Base-by-base conservation (phyloP, 2,888 invertebrate genomes). In the Sarcophaga rosellei region DNA sequence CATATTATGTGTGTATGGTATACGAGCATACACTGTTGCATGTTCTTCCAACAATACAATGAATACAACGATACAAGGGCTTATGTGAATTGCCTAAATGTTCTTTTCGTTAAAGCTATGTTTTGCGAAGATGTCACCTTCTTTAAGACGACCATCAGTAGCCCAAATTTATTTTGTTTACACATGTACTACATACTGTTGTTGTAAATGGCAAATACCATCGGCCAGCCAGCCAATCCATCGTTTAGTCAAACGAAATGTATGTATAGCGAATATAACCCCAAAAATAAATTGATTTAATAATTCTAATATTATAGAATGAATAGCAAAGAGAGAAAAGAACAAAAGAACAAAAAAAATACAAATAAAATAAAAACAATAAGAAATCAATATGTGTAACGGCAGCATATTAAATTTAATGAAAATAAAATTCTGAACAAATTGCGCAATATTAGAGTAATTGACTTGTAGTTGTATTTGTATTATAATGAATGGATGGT, bases 371-470 rank as follows among this genome's bases (percentile, higher is more conserved):
- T 69, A 44, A 45, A 72, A 72, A 61, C 25, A 66, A 45, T 4
- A 44, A 15, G 3, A 25, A 15, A 75, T 10, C 11, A 57, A 45
- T 45, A 44, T 53, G 4, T n/a, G 17, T 35, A 78, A 35, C 47
- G 75, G 74, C 65, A 84, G 65, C 69, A 75, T 78, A 87, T 87
- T 85, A 88, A 80, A 81, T 70, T 85, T 81, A 83, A 87, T 88
- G 82, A 73, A 78, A 87, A 84, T 35, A 47, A 82, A 84, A 85
- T 83, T 73, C 84, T 83, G 84, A 87, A 88, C 88, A 86, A 88
- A 87, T 87, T 88, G 87, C 88, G 86, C 88, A 88, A 89, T 89
- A 89, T 89, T 89, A 88, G 88, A 83, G 82, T 89, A 89, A 88
- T 88, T 87, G 83, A 88, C 84, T 81, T 77, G 77, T 81, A 86